Evolutionary conservation across 2,113 vertebrate species (phyloP), one percentile per base, ranked within the genome.

Genomic region (Gobiocypris rarus): DNA sequence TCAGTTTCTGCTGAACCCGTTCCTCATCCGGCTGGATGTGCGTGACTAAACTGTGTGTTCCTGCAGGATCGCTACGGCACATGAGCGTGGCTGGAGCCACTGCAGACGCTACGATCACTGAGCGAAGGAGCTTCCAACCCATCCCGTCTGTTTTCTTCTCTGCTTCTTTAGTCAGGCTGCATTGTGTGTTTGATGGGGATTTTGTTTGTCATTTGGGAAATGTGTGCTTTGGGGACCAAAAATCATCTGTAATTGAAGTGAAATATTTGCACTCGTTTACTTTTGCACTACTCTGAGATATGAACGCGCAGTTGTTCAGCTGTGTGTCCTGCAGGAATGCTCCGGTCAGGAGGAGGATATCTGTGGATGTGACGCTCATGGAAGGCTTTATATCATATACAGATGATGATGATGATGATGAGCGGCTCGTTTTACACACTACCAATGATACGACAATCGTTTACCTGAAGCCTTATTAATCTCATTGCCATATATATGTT

Each of bases 31-130:
- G 17, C 1, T 34, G 31, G 63, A 19, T 19, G 28, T 4, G 28
- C 1, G 15, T 2, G 6, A 3, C 28, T 67, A 6, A 5, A 17
- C 28, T 1, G 34, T 76, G 14, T 56, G 41, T 9, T 59, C 3
- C 80, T 85, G 77, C 87, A 95, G 94, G 94, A 95, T 82, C 94
- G 93, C 87, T 95, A 95, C 83, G 90, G 81, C 67, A 87, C 94
- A 26, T 95, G 92, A 95, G 82, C 9, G 2, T 3, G 0, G 52
- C 17, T 19, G 17, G 17, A 54, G 52, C 52, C 6, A 1, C 52
- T 6, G 1, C 52, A 1, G 17, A 54, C 52, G 8, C 52, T 8
- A 54, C 52, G 0, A 22, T 22, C 0, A 54, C 17, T 3, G 6
- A 19, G 52, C 0, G 52, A 54, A 54, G 17, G 17, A 22, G 17